Percentiles rank a stretch among this genome's conserved stretches.
phyloP scores from a whole-genome alignment of 2,797 vertebrate species.

The Botia almorhae region DNA sequence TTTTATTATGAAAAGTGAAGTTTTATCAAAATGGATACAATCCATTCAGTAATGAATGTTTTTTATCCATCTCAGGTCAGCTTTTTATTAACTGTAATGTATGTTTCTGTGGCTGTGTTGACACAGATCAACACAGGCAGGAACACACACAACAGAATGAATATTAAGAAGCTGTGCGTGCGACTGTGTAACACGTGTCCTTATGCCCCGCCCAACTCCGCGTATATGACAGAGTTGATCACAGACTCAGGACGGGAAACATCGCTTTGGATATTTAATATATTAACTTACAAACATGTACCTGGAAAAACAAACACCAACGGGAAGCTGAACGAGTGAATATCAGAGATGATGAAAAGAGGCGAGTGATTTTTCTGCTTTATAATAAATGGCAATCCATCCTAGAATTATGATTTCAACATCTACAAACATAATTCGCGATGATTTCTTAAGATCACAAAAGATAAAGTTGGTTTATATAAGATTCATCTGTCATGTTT shows the following conservation, averaged over 20 bases:
- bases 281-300: not conserved
- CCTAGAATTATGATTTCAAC: too few relatives aligned
- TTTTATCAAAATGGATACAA: too few relatives aligned
- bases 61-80: too few relatives aligned
- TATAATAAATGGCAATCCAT: not conserved
- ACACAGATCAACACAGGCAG: not conserved
- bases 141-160: not conserved
- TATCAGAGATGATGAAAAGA: conserved; percentile 9
- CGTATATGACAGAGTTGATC: not conserved
- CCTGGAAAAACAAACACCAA: not conserved
- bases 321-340: not conserved
- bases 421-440: too few relatives aligned
- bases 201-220: conserved; percentile 1
- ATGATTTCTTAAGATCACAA: too few relatives aligned
- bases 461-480: too few relatives aligned
- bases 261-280: not conserved
- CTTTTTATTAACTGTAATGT: too few relatives aligned
- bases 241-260: not conserved
- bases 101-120: too few relatives aligned
- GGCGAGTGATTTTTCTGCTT: not conserved
- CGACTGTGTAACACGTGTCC: not conserved
- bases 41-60: too few relatives aligned
- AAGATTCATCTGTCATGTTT: too few relatives aligned
- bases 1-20: too few relatives aligned
- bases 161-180: not conserved